Evolutionary conservation across 2,797 vertebrate species (phyloP), one percentile per base, ranked within the genome.

Genomic region (Tapera naevia): DNA sequence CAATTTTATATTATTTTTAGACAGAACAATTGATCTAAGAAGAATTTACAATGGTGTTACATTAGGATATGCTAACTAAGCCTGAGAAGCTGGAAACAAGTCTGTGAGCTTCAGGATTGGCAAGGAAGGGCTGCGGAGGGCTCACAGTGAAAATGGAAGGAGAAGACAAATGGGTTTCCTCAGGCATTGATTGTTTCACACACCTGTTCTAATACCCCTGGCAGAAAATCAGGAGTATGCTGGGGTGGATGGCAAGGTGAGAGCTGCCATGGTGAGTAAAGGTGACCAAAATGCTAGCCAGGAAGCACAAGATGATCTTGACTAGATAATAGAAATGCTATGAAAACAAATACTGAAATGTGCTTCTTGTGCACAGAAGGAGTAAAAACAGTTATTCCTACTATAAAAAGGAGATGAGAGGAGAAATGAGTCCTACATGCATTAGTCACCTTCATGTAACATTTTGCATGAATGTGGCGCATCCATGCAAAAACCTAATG

Each of bases 1-100:
- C 4, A 0, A 30, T 62, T 91, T 45, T 10, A 25, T 58, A 76
- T 88, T 95, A 94, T 91, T 94, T 96, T 96, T 96, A 93, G 86
- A 51, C 35, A 70, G 89, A 86, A 93, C 73, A 90, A 96, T 96
- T 94, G 94, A 94, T 94, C 73, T 62, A 32, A 79, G 83, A 72
- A 4, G 65, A 81, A 56, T 62, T 66, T 84, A 58, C 51, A 72
- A 3, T 5, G n/a, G 9, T 72, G 54, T 23, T 80, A 30, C 62
- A 41, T 91, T 33, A 86, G 17, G 7, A 16, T 30, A 54, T 33
- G 54, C 50, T 50, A 33, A 58, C 35, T 88, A 71, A 91, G 92
- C 57, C 60, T 0, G 0, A 51, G 73, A 84, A 62, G 66, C 17
- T 56, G 62, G 80, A 43, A 91, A 58, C 17, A 32, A 69, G 56